Evolutionary conservation across 1,140 invertebrate genomes (phyloP), one percentile per base, ranked within the genome.

Genomic region (Neodiprion pinetum): DNA sequence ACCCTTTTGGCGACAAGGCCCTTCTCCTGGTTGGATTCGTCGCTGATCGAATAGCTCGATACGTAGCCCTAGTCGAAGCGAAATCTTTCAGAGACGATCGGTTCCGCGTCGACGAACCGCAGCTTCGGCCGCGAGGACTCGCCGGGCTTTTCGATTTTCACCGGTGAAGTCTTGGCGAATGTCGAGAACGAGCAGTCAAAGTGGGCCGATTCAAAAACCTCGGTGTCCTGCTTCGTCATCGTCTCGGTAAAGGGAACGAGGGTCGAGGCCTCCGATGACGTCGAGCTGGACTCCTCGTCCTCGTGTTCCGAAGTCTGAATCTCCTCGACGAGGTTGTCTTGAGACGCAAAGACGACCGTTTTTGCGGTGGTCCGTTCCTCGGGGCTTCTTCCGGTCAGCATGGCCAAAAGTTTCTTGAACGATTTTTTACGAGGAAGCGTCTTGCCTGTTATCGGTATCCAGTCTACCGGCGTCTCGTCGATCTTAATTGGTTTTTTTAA

Each of bases 351-450:
- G 14, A 72, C 78, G 4, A 78, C 10, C 4, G 40, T 79, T 17
- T 74, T 79, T 0, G 53, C 9, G 1, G 50, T 14, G 0, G 11
- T 61, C n/a, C 40, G 67, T 23, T 21, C n/a, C 67, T 14, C 21
- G 40, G 2, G 4, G 40, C 77, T 73, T 76, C 48, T 23, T 75
- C 0, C 68, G 10, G 53, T 76, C 3, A 82, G 72, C 12, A 76
- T 48, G 9, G 79, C 76, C 7, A 84, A 17, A 0, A 86, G 48
- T 47, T 80, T 83, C 71, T 80, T 83, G 69, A 85, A 69, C 0
- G 83, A 83, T 14, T 65, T 79, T 14, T 82, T 85, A 0, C 79
- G 74, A 0, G 83, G 81, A 3, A 85, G n/a, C 17, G 79, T 85
- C 66, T 80, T 78, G 2, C 74, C 73, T 0, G 72, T 74, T 9